Evolutionary conservation across 1,140 invertebrate genomes (phyloP).

Genomic region (Tribolium castaneum): DNA sequence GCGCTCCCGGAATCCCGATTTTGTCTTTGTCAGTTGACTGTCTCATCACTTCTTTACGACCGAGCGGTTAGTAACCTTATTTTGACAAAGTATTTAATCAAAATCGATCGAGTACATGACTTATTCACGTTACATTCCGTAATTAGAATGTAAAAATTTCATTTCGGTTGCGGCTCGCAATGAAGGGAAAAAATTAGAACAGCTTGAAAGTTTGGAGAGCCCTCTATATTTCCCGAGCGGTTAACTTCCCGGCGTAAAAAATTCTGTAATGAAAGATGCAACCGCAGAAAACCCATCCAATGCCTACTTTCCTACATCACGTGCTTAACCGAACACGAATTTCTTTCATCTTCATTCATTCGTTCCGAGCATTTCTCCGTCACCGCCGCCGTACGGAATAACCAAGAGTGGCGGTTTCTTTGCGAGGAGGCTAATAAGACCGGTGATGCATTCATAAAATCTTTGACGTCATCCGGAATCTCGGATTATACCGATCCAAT

Average conservation of each 20-base stretch:
- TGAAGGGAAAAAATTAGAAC: constrained; percentile 26
- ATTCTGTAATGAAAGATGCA: constrained; percentile 44
- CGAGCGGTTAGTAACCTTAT: constrained; percentile 5
- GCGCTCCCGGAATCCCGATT: background rate
- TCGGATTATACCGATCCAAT: constrained; percentile 38
- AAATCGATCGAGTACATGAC: background rate
- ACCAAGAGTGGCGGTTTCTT: constrained; percentile 36
- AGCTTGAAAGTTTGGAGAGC: constrained; percentile 19
- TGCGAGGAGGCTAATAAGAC: constrained; percentile 20
- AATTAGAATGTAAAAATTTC: constrained; percentile 30
- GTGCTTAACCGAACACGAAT: constrained; percentile 49
- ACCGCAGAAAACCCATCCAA: constrained; percentile 30
- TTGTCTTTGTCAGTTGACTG: constrained; percentile 6
- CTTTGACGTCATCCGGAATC: constrained; percentile 35
- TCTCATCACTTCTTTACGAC: constrained; percentile 20
- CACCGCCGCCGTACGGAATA: constrained; percentile 15
- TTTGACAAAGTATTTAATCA: constrained; percentile 22
- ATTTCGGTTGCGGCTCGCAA: background rate
- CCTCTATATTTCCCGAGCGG: constrained; percentile 26
- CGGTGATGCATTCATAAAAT: constrained; percentile 34
- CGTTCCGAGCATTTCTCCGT: constrained; percentile 11
- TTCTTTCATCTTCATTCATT: constrained; percentile 51
- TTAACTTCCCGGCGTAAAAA: constrained; percentile 20
- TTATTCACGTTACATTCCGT: background rate
- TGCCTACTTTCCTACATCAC: constrained; percentile 45